Evolutionary conservation across 2,888 invertebrate species (phyloP), one percentile per base, ranked within the genome.

Genomic region (Sclerodermus sp.): DNA sequence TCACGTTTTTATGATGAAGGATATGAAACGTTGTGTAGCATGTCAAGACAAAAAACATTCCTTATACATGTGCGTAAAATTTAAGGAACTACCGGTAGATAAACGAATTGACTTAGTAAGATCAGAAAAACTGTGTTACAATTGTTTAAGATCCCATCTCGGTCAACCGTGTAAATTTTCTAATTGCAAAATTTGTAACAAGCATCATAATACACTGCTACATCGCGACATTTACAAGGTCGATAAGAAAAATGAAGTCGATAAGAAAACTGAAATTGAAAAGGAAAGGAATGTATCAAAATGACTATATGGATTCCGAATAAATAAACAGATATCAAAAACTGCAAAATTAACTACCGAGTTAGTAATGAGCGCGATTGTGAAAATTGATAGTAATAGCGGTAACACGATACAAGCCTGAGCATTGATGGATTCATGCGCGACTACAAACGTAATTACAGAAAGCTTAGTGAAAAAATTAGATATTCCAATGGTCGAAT

Each of bases 21-120:
- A 32, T 1, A 1, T 38, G 18, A 34, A 37, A 12, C 23, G 32
- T 13, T 62, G 61, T 47, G 8, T 37, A 8, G 31, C 43, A 9
- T 64, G 60, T 29, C 52, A 56, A 14, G 1, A 1, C 8, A 47
- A 47, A 8, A 8, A 30, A 15, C 61, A 65, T 53, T 37, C 37
- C 6, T 34, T 60, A 2, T 53, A 49, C 16, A 30, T 37, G 1
- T 65, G 65, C 16, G 32, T 49, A n/a, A 47, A 39, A 32, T 58
- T 61, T 32, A 32, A 42, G 14, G 38, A 42, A 18, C 18, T 55
- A 1, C 8, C 55, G 1, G 23, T 47, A 9, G 29, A 23, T 14
- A 30, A 47, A 29, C 30, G 61, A 1, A 42, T 53, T 1, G 44
- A 49, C 1, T 1, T 36, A 1, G 32, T 49, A 1, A 47, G 37